Conservation (phyloP, 2,888 invertebrate species). For the Petrolisthes manimaculis region DNA sequence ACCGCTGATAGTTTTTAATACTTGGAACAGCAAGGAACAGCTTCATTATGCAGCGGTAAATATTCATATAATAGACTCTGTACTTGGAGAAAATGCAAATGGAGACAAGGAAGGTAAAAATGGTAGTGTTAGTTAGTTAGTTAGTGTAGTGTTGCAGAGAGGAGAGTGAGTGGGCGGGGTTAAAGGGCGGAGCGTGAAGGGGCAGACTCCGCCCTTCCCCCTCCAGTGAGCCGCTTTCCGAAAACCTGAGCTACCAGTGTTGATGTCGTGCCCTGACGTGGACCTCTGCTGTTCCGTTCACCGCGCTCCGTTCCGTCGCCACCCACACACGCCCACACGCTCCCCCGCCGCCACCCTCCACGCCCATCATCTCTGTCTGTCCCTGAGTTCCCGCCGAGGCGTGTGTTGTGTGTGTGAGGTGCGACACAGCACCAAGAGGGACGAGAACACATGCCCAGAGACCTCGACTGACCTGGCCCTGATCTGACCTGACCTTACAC, state of each 20-base stretch:
- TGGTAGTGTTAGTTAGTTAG: neutral
- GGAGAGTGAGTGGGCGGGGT: slow-evolving; percentile 7
- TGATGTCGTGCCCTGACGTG: slow-evolving; percentile 46
- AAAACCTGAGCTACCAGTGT: slow-evolving; percentile 41
- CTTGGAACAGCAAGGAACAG: neutral
- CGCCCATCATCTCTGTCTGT: neutral
- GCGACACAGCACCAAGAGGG: too few species aligned
- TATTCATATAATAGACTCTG: neutral
- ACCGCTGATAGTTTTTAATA: neutral
- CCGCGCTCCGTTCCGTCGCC: slow-evolving; percentile 21
- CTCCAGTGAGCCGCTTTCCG: slow-evolving; percentile 31
- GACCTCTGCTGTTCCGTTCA: slow-evolving; percentile 30
- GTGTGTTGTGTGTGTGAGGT: too few species aligned
- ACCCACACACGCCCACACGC: slow-evolving; percentile 37
- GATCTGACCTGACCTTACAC: too few species aligned
- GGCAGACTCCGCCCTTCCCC: neutral
- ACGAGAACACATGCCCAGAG: too few species aligned
- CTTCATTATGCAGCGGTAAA: neutral
- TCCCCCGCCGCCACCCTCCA: neutral
- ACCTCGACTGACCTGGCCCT: too few species aligned
- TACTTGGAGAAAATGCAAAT: neutral
- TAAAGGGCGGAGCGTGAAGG: slow-evolving; percentile 32
- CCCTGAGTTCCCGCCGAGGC: neutral
- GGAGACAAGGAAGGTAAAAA: neutral
- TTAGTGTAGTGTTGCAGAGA: slow-evolving; percentile 11